Percentiles rank a stretch among this genome's conserved stretches.
These are phyloP conservation scores for Aeoliscus strigatus DNA, from an alignment of 2,797 vertebrate genomes.

Conservation along the genomic window DNA sequence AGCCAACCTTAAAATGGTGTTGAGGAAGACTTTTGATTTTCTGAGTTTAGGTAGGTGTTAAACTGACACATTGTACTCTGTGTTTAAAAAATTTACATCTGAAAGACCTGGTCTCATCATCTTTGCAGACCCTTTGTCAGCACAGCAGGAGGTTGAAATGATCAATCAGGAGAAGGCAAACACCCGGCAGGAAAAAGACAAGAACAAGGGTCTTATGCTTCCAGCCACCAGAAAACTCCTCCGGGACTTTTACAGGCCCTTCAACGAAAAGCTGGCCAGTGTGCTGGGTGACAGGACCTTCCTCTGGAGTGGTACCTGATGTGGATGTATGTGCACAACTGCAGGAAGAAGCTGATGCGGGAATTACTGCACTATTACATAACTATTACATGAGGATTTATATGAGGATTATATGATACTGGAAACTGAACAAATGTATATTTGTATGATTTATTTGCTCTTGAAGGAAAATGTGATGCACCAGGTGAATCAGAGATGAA, in stretches of 20 bases:
- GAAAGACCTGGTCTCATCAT: background rate
- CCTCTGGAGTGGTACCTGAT: constrained; percentile 73
- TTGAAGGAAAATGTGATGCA: constrained; percentile 14
- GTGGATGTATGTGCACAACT: no score
- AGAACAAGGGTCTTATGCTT: constrained; percentile 88
- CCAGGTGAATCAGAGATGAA: constrained; percentile 5
- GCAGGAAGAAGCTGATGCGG: background rate
- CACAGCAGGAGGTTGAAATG: constrained; percentile 79
- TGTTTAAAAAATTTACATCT: no score
- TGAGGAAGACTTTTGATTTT: constrained; percentile 86
- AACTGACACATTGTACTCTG: background rate
- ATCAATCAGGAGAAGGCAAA: constrained; percentile 84
- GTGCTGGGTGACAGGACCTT: constrained; percentile 81
- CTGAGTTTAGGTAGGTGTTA: constrained; percentile 80
- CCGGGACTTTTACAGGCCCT: constrained; percentile 84
- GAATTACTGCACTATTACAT: no score
- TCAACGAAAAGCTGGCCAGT: constrained; percentile 83
- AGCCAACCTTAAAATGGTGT: constrained; percentile 78
- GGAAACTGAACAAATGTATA: constrained; percentile 5
- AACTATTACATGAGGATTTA: background rate
- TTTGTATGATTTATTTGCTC: constrained; percentile 46
- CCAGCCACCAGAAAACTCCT: constrained; percentile 81
- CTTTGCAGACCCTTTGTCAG: constrained; percentile 77
- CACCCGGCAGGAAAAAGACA: constrained; percentile 80
- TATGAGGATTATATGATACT: no score